phyloP scores from a whole-genome alignment of 2,888 invertebrate genomes.

The Lasioglossum oenotherae region DNA sequence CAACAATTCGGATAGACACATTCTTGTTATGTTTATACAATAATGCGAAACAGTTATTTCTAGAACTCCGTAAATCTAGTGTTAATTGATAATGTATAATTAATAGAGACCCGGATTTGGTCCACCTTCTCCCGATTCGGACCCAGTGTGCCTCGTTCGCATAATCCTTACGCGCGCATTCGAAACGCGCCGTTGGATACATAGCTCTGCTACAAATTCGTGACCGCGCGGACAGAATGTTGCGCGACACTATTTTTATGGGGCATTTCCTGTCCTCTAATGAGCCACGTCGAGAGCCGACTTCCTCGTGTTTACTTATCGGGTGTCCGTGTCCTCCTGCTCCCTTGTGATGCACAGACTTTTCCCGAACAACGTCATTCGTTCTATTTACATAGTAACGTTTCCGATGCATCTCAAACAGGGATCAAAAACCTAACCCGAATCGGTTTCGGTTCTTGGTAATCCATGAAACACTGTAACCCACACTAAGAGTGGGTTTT shows the following conservation, averaged over 20 bases:
- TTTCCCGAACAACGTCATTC: slow-evolving; percentile 16
- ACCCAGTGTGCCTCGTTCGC: not conserved
- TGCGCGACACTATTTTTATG: slow-evolving; percentile 41
- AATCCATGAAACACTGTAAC: too few relatives aligned
- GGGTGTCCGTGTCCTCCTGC: not conserved
- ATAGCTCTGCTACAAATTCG: slow-evolving; percentile 1
- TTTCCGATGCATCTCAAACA: slow-evolving; percentile 20
- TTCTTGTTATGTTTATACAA: too few relatives aligned
- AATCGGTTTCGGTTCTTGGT: too few relatives aligned
- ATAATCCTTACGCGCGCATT: too few relatives aligned
- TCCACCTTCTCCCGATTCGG: not conserved
- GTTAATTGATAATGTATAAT: too few relatives aligned
- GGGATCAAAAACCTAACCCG: too few relatives aligned
- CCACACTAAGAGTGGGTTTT: too few relatives aligned
- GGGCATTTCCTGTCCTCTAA: slow-evolving; percentile 54
- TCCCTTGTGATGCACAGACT: not conserved
- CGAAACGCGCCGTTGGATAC: too few relatives aligned
- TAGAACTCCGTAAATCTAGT: too few relatives aligned
- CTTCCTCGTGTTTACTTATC: slow-evolving; percentile 44
- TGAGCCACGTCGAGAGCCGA: slow-evolving; percentile 28
- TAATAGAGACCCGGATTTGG: too few relatives aligned
- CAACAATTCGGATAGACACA: too few relatives aligned
- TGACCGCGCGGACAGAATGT: slow-evolving; percentile 16
- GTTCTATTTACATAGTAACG: not conserved
- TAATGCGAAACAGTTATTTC: too few relatives aligned